Base-by-base conservation (phyloP, 2,888 invertebrate genomes). In the Rhabditoides inermis region DNA sequence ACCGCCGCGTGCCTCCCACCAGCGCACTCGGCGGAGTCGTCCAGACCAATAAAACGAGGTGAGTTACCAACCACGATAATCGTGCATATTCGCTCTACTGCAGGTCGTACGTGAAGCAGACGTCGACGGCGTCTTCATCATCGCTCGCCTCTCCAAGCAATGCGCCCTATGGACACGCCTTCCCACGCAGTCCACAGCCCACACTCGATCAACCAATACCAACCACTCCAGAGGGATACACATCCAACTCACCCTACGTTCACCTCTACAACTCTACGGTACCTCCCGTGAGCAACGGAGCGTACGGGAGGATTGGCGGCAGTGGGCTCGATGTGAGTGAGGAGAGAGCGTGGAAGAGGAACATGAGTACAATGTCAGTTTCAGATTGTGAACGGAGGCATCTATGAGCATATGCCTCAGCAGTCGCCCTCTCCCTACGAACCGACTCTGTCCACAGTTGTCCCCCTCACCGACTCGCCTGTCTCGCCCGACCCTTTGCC, bases 131-230 rank as follows among this genome's bases (percentile, higher is more conserved):
- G n/a, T n/a, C n/a, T n/a, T n/a, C n/a, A n/a, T n/a, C n/a, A n/a
- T n/a, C n/a, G n/a, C 50, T 42, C 42, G 51, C 12, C 54, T 46
- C 47, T 26, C 47, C 20, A 57, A 57, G 51, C 53, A 57, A 18
- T 3, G 26, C 44, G 48, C 45, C 18, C 45, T 23, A 41, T 12
- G 15, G 39, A 22, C 54, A 54, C 23, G 53, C 54, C 23, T 44
- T 49, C 12, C 45, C 45, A 20, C 28, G 42, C 41, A 51, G 51
- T 23, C 49, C 53, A 25, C 53, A 51, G 41, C 51, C 49, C 27
- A 49, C 51, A 15, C 51, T 57, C 6, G 57, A 57, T 25, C 51
- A 51, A 35, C 42, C 57, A 28, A 54, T 57, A 18, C 57, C 57
- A 27, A 27, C 50, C 1, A 51, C 49, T 45, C 53, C 56, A 32